Conservation (phyloP, 2,888 invertebrate genomes). For the Drosophila quinaria region DNA sequence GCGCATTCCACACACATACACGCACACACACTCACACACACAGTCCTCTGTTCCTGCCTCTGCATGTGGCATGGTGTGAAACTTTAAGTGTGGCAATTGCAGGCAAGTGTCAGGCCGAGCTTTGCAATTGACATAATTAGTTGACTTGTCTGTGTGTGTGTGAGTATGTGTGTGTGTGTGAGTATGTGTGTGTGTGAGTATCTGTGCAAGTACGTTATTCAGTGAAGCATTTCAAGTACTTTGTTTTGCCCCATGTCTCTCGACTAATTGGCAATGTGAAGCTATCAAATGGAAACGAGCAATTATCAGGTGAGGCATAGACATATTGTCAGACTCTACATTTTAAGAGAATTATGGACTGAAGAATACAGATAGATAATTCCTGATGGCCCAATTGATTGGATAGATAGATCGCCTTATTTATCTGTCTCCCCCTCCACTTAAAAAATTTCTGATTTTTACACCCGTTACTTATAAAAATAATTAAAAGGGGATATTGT, state of each 20-base stretch:
- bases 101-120: constrained; percentile 56
- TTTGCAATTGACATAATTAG: constrained; percentile 74
- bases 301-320: constrained; percentile 1
- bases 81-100: constrained; percentile 54
- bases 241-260: constrained; percentile 40
- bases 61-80: constrained; percentile 31
- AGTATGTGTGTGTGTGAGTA: constrained; percentile 3
- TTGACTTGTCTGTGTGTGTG: constrained; percentile 20
- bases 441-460: too few relatives aligned
- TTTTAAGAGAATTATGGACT: not conserved
- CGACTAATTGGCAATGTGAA: constrained; percentile 32
- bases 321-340: not conserved
- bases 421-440: too few relatives aligned
- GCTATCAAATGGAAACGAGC: constrained; percentile 23
- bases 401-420: too few relatives aligned
- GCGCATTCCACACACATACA: constrained; percentile 4
- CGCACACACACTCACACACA: not conserved
- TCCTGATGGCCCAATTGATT: not conserved
- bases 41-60: constrained; percentile 1
- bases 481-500: too few relatives aligned
- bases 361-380: not conserved
- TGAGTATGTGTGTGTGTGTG: too few relatives aligned
- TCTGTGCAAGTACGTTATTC: constrained; percentile 23
- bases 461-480: too few relatives aligned
- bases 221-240: constrained; percentile 44